phyloP scores from a whole-genome alignment of 2,888 invertebrate genomes.

The Emmelina monodactyla region DNA sequence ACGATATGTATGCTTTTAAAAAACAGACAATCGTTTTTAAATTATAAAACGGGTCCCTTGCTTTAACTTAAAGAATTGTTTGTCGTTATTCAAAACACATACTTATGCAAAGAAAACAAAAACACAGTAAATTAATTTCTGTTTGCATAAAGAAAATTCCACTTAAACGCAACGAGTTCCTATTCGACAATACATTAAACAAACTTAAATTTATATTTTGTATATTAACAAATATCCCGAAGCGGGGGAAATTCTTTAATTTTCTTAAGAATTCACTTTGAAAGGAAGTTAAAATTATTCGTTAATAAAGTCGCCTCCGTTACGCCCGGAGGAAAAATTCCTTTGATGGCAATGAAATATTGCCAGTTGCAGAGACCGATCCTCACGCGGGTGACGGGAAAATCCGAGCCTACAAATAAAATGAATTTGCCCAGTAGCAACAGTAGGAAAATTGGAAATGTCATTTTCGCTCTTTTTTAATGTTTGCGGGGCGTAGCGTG shows the following conservation, averaged over 20 bases:
- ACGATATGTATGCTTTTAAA: too few relatives aligned
- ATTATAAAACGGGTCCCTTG: too few relatives aligned
- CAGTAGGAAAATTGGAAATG: conserved; percentile 68
- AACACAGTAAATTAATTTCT: too few relatives aligned
- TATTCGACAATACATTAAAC: too few relatives aligned
- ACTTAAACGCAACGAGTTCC: too few relatives aligned
- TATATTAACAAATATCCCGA: too few relatives aligned
- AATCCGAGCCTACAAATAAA: conserved; percentile 60
- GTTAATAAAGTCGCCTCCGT: conserved; percentile 42
- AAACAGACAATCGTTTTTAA: too few relatives aligned
- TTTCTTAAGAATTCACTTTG: conserved; percentile 45
- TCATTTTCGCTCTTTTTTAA: conserved; percentile 67
- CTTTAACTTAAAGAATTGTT: too few relatives aligned
- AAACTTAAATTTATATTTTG: too few relatives aligned
- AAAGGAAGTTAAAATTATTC: conserved; percentile 45
- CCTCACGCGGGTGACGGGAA: conserved; percentile 40
- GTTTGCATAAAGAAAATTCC: too few relatives aligned
- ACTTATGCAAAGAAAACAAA: too few relatives aligned
- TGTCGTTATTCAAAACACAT: too few relatives aligned
- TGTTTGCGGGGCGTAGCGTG: conserved; percentile 48
- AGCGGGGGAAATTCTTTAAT: conserved; percentile 49
- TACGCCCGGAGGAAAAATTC: conserved; percentile 35
- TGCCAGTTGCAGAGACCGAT: conserved; percentile 24
- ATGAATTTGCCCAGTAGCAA: conserved; percentile 58
- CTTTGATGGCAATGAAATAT: conserved; percentile 30